Conservation (phyloP, 2,113 vertebrate species). For the Polyodon spathula region DNA sequence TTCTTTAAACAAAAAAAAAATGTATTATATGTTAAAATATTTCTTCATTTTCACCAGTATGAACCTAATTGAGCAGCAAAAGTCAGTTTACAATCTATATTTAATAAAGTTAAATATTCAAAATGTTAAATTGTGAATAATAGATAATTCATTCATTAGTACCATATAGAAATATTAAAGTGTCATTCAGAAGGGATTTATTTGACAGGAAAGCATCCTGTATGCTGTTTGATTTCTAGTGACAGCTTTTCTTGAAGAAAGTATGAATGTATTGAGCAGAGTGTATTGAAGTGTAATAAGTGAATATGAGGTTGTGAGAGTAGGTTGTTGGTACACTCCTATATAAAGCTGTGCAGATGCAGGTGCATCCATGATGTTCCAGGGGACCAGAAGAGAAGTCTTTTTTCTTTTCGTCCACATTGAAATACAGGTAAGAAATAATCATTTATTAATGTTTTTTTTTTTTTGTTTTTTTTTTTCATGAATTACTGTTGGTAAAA, state of each 20-base stretch:
- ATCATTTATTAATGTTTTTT: not conserved
- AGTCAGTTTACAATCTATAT: too few species aligned
- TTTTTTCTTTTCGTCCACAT: not conserved
- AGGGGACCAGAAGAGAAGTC: slow-evolving; percentile 27
- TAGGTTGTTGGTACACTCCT: slow-evolving; percentile 31
- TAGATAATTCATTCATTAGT: too few species aligned
- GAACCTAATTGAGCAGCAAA: too few species aligned
- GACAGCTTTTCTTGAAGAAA: slow-evolving; percentile 34
- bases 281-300: slow-evolving; percentile 30
- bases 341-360: slow-evolving; percentile 47
- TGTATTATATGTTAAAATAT: too few species aligned
- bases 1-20: too few species aligned
- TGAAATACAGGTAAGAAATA: slow-evolving; percentile 34
- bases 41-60: too few species aligned
- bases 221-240: slow-evolving; percentile 34
- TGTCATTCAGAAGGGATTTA: slow-evolving; percentile 17
- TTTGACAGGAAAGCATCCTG: slow-evolving; percentile 45
- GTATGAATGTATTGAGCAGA: slow-evolving; percentile 19
- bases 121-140: too few species aligned
- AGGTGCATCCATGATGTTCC: slow-evolving; percentile 36
- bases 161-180: too few species aligned
- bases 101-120: too few species aligned
- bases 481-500: slow-evolving; percentile 6
- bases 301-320: slow-evolving; percentile 37
- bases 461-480: slow-evolving; percentile 1